phyloP scores from a whole-genome alignment of 1,140 invertebrate species.

The Helicoverpa zea region DNA sequence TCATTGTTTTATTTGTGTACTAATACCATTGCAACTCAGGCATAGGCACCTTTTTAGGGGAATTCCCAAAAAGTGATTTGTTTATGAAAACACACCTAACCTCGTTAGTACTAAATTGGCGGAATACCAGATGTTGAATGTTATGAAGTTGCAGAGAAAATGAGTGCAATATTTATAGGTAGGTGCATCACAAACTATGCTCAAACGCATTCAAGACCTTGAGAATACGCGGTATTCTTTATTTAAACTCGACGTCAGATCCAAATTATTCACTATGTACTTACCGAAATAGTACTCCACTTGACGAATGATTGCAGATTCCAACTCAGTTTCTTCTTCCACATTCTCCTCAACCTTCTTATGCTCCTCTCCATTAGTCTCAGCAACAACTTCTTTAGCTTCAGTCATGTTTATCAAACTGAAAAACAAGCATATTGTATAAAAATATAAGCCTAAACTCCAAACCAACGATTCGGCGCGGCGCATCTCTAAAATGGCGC shows the following conservation, averaged over 20 bases:
- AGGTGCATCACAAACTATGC: neutral
- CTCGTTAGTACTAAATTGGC: no score
- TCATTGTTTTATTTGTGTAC: no score
- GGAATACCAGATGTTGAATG: no score
- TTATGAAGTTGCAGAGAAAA: no score
- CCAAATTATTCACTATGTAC: slow-evolving; percentile 40
- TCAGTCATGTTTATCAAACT: slow-evolving; percentile 72
- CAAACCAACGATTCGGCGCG: neutral
- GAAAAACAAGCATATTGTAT: neutral
- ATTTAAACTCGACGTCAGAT: slow-evolving; percentile 26
- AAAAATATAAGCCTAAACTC: neutral
- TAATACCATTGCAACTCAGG: no score
- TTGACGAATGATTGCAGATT: slow-evolving; percentile 88
- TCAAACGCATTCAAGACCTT: neutral
- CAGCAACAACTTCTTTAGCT: slow-evolving; percentile 69
- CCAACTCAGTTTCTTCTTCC: slow-evolving; percentile 80
- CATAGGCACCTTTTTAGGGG: no score
- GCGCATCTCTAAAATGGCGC: slow-evolving; percentile 26
- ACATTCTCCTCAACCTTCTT: slow-evolving; percentile 57
- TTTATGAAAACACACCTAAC: no score
- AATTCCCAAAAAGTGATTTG: no score
- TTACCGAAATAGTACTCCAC: slow-evolving; percentile 90
- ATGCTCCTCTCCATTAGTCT: slow-evolving; percentile 68
- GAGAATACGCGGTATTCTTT: neutral
- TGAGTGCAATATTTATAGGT: neutral